Percentiles rank a stretch among this genome's conserved stretches.
These are phyloP conservation scores for Sebastes elongatus DNA, from an alignment of 2,797 vertebrate genomes.

Conservation along the genomic window DNA sequence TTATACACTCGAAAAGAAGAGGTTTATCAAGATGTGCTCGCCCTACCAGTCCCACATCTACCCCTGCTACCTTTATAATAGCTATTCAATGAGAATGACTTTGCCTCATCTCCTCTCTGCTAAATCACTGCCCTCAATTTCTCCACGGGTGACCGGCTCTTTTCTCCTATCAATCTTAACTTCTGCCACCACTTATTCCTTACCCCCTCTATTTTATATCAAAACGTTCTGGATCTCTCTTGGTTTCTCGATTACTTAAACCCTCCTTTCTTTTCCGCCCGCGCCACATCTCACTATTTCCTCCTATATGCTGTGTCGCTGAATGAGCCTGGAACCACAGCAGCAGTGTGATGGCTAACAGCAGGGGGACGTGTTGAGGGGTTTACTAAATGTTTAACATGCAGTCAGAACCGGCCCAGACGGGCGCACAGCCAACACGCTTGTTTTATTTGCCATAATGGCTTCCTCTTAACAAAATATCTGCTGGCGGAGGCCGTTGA, in stretches of 20 bases:
- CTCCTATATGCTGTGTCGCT: not conserved
- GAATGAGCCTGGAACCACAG: slow-evolving; percentile 27
- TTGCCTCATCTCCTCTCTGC: slow-evolving; percentile 46
- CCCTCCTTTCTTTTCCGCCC: not conserved
- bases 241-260: slow-evolving; percentile 30
- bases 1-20: not conserved
- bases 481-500: slow-evolving; percentile 35
- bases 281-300: not conserved
- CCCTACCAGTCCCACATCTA: not conserved
- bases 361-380: slow-evolving; percentile 45
- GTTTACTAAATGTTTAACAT: slow-evolving; percentile 65
- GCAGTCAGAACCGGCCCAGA: slow-evolving; percentile 21
- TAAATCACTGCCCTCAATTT: slow-evolving; percentile 74
- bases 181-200: slow-evolving; percentile 44
- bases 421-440: slow-evolving; percentile 61
- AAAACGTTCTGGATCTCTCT: slow-evolving; percentile 25
- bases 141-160: slow-evolving; percentile 48
- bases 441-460: slow-evolving; percentile 77
- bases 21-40: slow-evolving; percentile 10
- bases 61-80: slow-evolving; percentile 37
- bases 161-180: slow-evolving; percentile 54
- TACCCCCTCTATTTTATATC: slow-evolving; percentile 33
- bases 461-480: slow-evolving; percentile 76
- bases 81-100: slow-evolving; percentile 47
- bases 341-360: slow-evolving; percentile 40